Conservation (phyloP, 2,888 invertebrate genomes). For the Conus canariensis region DNA sequence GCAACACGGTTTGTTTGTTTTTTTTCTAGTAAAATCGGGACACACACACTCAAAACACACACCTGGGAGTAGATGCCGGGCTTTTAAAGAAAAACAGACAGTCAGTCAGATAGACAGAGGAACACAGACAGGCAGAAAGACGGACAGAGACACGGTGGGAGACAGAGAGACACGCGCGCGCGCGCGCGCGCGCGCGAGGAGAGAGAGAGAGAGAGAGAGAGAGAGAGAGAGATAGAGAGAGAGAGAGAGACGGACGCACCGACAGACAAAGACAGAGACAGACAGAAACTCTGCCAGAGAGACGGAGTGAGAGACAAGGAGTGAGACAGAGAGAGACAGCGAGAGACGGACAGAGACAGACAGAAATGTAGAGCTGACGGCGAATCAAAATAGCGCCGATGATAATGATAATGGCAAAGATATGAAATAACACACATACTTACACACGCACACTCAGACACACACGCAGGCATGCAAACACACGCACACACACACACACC, state of each 20-base stretch:
- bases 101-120: too few relatives aligned
- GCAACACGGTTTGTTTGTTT: too few relatives aligned
- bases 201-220: conserved; percentile 17
- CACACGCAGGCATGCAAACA: background rate
- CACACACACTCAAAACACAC: background rate
- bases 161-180: too few relatives aligned
- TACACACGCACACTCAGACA: background rate
- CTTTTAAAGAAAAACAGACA: too few relatives aligned
- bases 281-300: background rate
- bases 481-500: conserved; percentile 15
- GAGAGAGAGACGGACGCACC: background rate
- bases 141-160: too few relatives aligned
- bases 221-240: conserved; percentile 33
- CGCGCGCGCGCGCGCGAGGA: too few relatives aligned
- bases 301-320: too few relatives aligned
- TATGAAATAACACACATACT: background rate
- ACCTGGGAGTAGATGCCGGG: too few relatives aligned
- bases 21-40: too few relatives aligned
- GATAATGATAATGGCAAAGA: conserved; percentile 16
- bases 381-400: background rate
- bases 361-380: conserved; percentile 34
- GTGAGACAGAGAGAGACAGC: background rate
- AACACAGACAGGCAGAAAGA: too few relatives aligned
- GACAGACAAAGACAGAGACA: background rate
- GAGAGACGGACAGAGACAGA: conserved; percentile 31